These are phyloP conservation scores for Anticlea derivata DNA, from an alignment of 2,888 invertebrate genomes.

Conservation along the genomic window DNA sequence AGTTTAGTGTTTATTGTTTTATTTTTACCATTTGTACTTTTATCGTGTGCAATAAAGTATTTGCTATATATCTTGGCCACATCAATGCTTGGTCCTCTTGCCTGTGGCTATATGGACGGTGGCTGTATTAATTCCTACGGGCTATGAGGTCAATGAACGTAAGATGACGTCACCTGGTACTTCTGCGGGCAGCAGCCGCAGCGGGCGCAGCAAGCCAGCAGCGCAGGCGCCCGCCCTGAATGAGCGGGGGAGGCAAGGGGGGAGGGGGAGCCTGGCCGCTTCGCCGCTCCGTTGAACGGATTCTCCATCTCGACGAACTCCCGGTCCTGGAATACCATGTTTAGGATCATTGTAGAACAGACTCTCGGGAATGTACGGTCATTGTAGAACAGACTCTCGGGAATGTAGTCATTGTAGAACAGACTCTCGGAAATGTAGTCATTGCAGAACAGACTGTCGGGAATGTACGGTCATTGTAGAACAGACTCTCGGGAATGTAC, in stretches of 20 bases:
- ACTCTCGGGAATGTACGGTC: background rate
- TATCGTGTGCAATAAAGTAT: too few species aligned
- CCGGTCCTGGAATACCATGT: conserved; percentile 88
- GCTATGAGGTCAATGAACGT: conserved; percentile 12
- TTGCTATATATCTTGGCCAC: too few species aligned
- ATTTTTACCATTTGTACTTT: too few species aligned
- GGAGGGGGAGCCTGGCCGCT: conserved; percentile 94
- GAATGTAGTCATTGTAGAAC: too few species aligned
- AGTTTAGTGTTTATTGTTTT: too few species aligned
- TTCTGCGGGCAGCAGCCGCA: conserved; percentile 94
- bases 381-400: background rate
- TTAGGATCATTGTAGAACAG: conserved; percentile 23
- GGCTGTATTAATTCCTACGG: too few species aligned
- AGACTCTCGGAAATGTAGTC: too few species aligned
- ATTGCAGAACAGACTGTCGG: background rate
- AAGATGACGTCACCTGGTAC: conserved; percentile 88
- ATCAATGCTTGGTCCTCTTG: too few species aligned
- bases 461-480: conserved; percentile 23
- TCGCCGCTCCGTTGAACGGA: conserved; percentile 96
- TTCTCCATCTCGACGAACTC: conserved; percentile 98
- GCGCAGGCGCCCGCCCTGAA: conserved; percentile 88
- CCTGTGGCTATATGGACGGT: too few species aligned
- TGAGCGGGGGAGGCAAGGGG: conserved; percentile 94
- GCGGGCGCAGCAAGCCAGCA: conserved; percentile 94
- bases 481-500: background rate